These are phyloP conservation scores for Lysandra coridon DNA, from an alignment of 2,888 invertebrate species.

Conservation along the genomic window DNA sequence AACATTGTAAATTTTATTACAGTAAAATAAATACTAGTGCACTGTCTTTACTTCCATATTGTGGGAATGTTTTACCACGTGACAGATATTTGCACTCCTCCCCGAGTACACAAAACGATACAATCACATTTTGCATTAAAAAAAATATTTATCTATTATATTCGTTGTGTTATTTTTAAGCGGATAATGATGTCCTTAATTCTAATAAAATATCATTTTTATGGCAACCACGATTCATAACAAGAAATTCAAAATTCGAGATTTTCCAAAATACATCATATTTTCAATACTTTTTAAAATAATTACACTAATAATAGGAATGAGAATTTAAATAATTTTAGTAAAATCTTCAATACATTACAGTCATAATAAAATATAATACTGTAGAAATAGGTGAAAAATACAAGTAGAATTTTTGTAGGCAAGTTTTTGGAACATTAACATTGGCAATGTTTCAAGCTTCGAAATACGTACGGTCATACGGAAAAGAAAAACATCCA, in stretches of 20 bases:
- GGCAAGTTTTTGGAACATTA: constrained; percentile 22
- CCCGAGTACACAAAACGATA: background rate
- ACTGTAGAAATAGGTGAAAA: constrained; percentile 24
- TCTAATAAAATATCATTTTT: constrained; percentile 29
- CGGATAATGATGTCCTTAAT: background rate
- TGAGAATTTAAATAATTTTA: constrained; percentile 23
- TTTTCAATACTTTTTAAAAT: background rate
- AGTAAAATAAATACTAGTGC: background rate
- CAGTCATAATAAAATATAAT: constrained; percentile 10
- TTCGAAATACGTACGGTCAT: background rate
- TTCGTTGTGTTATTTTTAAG: constrained; percentile 21
- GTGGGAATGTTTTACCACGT: background rate
- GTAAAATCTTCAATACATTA: constrained; percentile 20
- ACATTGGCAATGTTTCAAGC: constrained; percentile 13
- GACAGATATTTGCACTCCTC: background rate
- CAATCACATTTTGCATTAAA: constrained; percentile 17
- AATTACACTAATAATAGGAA: constrained; percentile 5
- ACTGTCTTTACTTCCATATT: background rate
- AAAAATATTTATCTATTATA: constrained; percentile 2
- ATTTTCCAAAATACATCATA: background rate
- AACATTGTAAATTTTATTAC: background rate
- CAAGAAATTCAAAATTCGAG: background rate
- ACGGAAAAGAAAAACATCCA: background rate
- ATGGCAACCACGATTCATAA: constrained; percentile 13
- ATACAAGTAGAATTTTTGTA: background rate